Conservation (phyloP, 2,113 vertebrate species). For the Macaca nemestrina region DNA sequence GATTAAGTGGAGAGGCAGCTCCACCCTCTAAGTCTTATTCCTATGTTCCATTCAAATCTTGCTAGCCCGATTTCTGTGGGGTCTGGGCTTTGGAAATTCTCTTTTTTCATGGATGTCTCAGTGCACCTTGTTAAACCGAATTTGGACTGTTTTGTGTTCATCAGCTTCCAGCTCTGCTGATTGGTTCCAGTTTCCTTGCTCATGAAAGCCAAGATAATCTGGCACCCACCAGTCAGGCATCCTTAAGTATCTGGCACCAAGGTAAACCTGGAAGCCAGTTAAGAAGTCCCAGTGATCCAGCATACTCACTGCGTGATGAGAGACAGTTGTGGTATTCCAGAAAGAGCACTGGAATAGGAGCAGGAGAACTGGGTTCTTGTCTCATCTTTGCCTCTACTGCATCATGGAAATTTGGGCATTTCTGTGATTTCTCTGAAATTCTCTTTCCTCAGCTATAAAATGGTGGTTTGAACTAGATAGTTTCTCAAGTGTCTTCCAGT, state of each 20-base stretch:
- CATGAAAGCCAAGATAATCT: slow-evolving; percentile 77
- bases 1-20: slow-evolving; percentile 72
- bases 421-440: slow-evolving; percentile 16
- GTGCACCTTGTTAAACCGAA: slow-evolving; percentile 78
- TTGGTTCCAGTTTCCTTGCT: slow-evolving; percentile 78
- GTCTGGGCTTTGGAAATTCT: slow-evolving; percentile 75
- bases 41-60: slow-evolving; percentile 76
- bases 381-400: neutral
- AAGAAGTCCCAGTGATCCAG: slow-evolving; percentile 1
- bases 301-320: slow-evolving; percentile 12
- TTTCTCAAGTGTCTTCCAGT: neutral
- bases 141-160: slow-evolving; percentile 67
- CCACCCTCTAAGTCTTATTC: slow-evolving; percentile 73
- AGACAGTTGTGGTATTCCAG: neutral
- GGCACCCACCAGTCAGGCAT: slow-evolving; percentile 70
- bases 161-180: slow-evolving; percentile 70
- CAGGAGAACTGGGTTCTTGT: neutral
- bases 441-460: slow-evolving; percentile 16
- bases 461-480: neutral
- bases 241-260: slow-evolving; percentile 72
- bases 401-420: neutral
- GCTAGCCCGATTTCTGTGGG: slow-evolving; percentile 76
- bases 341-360: slow-evolving; percentile 31
- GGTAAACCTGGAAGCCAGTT: slow-evolving; percentile 56
- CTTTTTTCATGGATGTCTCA: slow-evolving; percentile 72